Percentiles rank a stretch among this genome's conserved stretches.
phyloP scores from a whole-genome alignment of 2,113 vertebrate species.

The Stercorarius parasiticus region DNA sequence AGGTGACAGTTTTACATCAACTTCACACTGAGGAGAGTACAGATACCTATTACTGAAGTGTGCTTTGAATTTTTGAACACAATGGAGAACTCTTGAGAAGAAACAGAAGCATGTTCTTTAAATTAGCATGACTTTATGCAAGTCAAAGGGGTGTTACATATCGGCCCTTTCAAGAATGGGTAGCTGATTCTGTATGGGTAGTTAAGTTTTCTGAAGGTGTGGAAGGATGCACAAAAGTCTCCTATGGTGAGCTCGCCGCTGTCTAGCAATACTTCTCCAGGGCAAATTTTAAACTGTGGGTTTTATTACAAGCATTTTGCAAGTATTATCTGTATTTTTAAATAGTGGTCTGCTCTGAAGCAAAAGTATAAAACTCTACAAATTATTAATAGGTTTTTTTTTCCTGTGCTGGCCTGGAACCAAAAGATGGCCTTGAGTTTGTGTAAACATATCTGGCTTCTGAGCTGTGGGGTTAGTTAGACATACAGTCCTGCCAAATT shows the following conservation, averaged over 20 bases:
- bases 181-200: background rate
- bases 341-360: background rate
- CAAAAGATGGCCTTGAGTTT: background rate
- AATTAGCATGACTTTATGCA: background rate
- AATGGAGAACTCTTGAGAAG: background rate
- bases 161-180: background rate
- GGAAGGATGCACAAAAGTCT: background rate
- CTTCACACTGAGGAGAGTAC: background rate
- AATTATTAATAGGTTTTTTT: background rate
- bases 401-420: background rate
- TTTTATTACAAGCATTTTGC: background rate
- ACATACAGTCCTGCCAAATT: background rate
- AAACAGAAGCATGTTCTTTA: background rate
- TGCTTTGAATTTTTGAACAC: background rate
- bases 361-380: background rate
- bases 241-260: background rate
- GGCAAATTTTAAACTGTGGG: background rate
- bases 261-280: background rate
- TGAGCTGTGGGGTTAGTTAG: background rate
- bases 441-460: background rate
- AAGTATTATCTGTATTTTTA: background rate
- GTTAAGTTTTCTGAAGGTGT: background rate
- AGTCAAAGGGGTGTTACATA: background rate
- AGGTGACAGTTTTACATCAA: background rate
- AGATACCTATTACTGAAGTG: background rate